These are phyloP conservation scores for Epicauta chinensis DNA, from an alignment of 1,140 invertebrate genomes.

Conservation along the genomic window DNA sequence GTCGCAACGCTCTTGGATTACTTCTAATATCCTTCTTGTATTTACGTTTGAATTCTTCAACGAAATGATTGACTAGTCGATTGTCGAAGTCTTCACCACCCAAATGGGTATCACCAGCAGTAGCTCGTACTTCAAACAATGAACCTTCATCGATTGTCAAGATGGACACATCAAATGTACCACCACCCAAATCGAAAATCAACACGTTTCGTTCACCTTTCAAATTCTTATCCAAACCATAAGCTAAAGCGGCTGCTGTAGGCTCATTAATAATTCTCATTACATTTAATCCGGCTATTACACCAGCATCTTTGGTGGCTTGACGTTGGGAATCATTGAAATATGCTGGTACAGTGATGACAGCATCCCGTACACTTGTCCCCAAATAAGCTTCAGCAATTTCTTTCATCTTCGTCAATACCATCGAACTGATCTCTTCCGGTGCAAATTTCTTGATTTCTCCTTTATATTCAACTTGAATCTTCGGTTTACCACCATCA, in stretches of 20 bases:
- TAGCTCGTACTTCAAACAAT: conserved; percentile 53
- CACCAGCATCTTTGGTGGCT: conserved; percentile 61
- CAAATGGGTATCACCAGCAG: conserved; percentile 52
- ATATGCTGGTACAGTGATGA: conserved; percentile 53
- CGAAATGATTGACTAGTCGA: conserved; percentile 74
- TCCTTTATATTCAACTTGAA: no score
- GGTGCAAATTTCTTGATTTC: no score
- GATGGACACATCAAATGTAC: conserved; percentile 63
- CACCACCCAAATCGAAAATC: conserved; percentile 53
- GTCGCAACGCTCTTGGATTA: conserved; percentile 39
- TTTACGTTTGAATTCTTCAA: conserved; percentile 50
- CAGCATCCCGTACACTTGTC: conserved; percentile 38
- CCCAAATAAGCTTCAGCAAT: conserved; percentile 48
- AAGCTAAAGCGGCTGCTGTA: conserved; percentile 62
- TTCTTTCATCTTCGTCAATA: conserved; percentile 80
- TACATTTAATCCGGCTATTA: conserved; percentile 63
- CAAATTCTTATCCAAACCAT: conserved; percentile 63
- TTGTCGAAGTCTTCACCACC: conserved; percentile 48
- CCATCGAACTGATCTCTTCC: no score
- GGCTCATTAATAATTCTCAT: conserved; percentile 65
- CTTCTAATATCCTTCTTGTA: conserved; percentile 46
- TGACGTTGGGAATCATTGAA: conserved; percentile 42
- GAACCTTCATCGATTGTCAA: conserved; percentile 62
- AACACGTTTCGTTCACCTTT: conserved; percentile 50
- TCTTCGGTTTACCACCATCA: no score